phyloP scores from a whole-genome alignment of 2,797 vertebrate species.

The Columba guinea region DNA sequence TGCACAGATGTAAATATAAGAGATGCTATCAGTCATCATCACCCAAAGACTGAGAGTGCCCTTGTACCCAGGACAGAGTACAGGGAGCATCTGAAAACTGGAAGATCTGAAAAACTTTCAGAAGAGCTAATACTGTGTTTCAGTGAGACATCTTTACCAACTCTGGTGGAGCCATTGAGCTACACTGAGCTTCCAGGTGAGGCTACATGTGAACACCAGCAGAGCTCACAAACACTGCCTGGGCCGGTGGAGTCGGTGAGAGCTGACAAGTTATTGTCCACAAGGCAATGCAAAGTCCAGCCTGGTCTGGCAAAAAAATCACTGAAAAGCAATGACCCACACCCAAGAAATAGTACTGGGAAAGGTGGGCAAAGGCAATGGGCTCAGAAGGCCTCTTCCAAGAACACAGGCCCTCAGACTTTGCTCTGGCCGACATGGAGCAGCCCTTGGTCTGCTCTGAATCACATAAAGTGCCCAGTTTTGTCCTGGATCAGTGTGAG shows the following conservation, averaged over 20 bases:
- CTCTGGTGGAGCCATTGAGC: neutral
- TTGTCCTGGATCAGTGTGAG: neutral
- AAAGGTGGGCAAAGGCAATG: neutral
- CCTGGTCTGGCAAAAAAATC: neutral
- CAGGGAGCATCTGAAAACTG: neutral
- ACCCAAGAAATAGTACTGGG: neutral
- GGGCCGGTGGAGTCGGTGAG: neutral
- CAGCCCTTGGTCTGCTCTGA: neutral
- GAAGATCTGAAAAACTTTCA: neutral
- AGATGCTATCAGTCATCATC: neutral
- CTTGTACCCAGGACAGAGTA: neutral
- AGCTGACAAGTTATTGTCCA: neutral
- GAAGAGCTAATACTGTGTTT: neutral
- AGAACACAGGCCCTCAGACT: neutral
- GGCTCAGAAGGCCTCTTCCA: neutral
- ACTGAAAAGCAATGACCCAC: neutral
- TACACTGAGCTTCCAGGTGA: neutral
- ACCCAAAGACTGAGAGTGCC: neutral
- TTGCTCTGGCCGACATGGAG: neutral
- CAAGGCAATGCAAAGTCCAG: neutral
- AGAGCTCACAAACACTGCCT: neutral
- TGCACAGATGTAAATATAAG: neutral
- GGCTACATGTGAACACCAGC: neutral
- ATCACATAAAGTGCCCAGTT: neutral
- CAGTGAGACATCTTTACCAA: neutral